Base-by-base conservation (phyloP, 2,113 vertebrate species). In the Galbula dea region DNA sequence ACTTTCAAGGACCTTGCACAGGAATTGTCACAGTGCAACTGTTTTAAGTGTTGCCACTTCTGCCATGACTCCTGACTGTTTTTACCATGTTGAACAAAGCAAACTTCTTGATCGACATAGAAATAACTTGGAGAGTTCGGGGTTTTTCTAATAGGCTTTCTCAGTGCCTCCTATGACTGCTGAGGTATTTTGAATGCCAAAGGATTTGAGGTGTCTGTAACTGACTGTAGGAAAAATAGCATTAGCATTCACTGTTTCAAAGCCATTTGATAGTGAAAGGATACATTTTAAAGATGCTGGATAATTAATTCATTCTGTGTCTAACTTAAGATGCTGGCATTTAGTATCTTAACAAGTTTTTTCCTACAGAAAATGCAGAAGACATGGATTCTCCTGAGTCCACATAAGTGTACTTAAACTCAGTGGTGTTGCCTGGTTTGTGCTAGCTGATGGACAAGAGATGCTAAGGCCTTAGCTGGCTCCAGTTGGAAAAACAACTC, bases 21-120 rank as follows among this genome's bases (percentile, higher is more conserved):
- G 80, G 36, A 84, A 66, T 67, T 92, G 92, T 88, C 73, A 88
- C 65, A 59, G 65, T 36, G 69, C 68, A 77, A 11, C 51, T 80
- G 67, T 88, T 91, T 81, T 32, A 94, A 95, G 73, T 39, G 55
- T 81, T 94, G 57, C 89, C 22, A 14, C 39, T 93, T 77, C 75
- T 88, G 67, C 68, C 41, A 10, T 3, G 11, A 22, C 18, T 67
- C 75, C 63, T 88, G 78, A 54, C 72, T 95, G 52, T 23, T 86
- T 89, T 90, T 86, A 55, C 68, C 4, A 0, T 20, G 51, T 81
- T 71, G 85, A 96, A 86, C 86, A 93, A 93, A 94, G 86, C 68
- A 34, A 74, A 67, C 46, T 59, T 83, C 63, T 88, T 80, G 79
- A 74, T 52, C 1, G 7, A 65, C 16, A 4, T 3, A 75, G 73